phyloP scores from a whole-genome alignment of 2,797 vertebrate genomes.

The Darevskia nairensis region DNA sequence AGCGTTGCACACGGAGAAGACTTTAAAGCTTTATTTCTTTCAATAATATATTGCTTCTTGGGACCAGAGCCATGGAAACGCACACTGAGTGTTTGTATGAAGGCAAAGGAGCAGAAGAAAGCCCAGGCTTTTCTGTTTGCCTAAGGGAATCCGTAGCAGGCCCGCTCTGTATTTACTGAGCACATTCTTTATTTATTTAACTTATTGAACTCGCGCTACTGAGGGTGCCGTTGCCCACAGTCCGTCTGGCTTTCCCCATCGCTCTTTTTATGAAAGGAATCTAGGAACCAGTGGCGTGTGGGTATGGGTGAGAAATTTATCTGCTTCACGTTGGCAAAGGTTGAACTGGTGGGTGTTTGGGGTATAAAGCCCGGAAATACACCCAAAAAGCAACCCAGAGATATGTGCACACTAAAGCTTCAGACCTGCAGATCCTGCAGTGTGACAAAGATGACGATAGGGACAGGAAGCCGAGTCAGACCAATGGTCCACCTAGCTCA shows the following conservation, averaged over 20 bases:
- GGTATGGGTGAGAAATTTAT: background rate
- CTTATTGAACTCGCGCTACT: conserved; percentile 19
- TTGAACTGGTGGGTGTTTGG: background rate
- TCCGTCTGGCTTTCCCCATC: background rate
- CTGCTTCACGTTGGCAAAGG: background rate
- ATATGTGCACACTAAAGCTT: background rate
- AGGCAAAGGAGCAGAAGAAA: background rate
- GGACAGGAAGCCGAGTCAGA: too few relatives aligned
- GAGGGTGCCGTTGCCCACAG: background rate
- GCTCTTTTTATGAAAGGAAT: conserved; percentile 8
- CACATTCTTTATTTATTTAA: conserved; percentile 10
- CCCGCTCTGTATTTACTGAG: conserved; percentile 7
- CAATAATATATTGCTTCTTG: conserved; percentile 1
- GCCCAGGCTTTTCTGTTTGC: background rate
- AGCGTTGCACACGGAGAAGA: background rate
- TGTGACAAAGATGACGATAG: background rate
- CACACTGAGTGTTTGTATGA: conserved; percentile 14
- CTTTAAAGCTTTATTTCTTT: conserved; percentile 16
- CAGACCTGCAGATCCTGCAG: background rate
- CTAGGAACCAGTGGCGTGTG: background rate
- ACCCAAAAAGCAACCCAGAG: background rate
- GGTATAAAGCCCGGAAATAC: background rate
- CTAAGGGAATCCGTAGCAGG: background rate
- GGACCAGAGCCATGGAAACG: background rate
- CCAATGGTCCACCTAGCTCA: too few relatives aligned